These are phyloP conservation scores for Girardinus metallicus DNA, from an alignment of 2,797 vertebrate genomes.

Conservation along the genomic window DNA sequence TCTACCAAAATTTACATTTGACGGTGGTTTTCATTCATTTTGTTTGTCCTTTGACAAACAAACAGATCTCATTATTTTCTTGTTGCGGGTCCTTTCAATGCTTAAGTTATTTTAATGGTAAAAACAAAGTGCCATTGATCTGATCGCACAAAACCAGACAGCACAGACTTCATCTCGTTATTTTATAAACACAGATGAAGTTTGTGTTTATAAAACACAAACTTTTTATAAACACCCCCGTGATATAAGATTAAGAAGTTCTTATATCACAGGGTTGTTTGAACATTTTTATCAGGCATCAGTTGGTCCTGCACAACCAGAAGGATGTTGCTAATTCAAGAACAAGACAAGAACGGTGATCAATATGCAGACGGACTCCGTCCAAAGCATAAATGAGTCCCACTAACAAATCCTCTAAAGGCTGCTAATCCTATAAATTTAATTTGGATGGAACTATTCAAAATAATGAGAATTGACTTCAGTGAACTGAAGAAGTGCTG, in stretches of 20 bases:
- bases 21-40: neutral
- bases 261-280: neutral
- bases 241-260: too few species aligned
- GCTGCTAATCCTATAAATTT: slow-evolving; percentile 1
- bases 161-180: neutral
- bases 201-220: too few species aligned
- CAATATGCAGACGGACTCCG: neutral
- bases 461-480: neutral
- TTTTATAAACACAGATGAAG: neutral
- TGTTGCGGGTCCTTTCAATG: neutral
- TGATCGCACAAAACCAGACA: neutral
- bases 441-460: neutral
- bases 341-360: neutral
- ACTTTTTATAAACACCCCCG: too few species aligned
- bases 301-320: neutral
- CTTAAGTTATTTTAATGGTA: neutral
- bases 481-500: neutral
- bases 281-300: neutral
- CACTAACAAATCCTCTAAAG: neutral
- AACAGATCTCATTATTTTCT: too few species aligned
- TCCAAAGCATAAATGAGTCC: slow-evolving; percentile 1
- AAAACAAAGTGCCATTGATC: neutral
- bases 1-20: neutral
- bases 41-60: neutral
- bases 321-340: neutral